phyloP scores from a whole-genome alignment of 2,113 vertebrate genomes.

The Mionectes macconnelli region DNA sequence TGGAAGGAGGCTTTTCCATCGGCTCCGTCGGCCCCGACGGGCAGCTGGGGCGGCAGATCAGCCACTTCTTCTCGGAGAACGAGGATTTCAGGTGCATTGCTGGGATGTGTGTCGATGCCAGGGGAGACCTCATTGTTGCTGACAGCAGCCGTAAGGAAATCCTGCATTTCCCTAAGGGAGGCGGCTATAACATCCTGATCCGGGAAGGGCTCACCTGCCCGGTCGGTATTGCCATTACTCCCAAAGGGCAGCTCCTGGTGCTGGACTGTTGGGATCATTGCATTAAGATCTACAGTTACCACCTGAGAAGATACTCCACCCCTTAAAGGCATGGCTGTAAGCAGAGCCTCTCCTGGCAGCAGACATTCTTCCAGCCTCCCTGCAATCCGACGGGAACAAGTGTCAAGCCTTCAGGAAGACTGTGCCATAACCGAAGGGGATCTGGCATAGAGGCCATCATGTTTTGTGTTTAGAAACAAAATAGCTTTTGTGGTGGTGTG shows the following conservation, averaged over 20 bases:
- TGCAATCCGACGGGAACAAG: accelerated
- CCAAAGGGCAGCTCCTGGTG: slow-evolving; percentile 94
- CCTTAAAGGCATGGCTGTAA: slow-evolving; percentile 49
- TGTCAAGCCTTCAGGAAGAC: not conserved
- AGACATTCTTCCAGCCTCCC: not conserved
- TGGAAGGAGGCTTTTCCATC: slow-evolving; percentile 96
- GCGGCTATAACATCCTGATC: slow-evolving; percentile 90
- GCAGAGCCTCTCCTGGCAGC: not conserved
- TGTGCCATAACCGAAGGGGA: not conserved
- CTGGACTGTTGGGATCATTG: slow-evolving; percentile 98
- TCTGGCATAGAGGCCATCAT: not conserved
- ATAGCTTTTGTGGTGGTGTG: not conserved
- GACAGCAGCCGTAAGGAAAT: slow-evolving; percentile 95
- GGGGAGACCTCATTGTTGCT: slow-evolving; percentile 92
- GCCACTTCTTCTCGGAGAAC: slow-evolving; percentile 94
- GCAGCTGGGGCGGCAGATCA: slow-evolving; percentile 93
- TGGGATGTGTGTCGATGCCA: slow-evolving; percentile 94
- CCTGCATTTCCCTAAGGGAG: slow-evolving; percentile 94
- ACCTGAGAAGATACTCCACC: slow-evolving; percentile 84
- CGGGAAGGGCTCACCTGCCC: slow-evolving; percentile 92
- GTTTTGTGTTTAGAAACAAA: slow-evolving; percentile 56
- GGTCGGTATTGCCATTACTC: slow-evolving; percentile 90
- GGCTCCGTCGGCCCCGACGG: slow-evolving; percentile 89
- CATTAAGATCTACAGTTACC: slow-evolving; percentile 95
- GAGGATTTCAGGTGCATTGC: slow-evolving; percentile 99